Evolutionary conservation across 2,888 invertebrate genomes (phyloP).

Genomic region (Heliconius sara): DNA sequence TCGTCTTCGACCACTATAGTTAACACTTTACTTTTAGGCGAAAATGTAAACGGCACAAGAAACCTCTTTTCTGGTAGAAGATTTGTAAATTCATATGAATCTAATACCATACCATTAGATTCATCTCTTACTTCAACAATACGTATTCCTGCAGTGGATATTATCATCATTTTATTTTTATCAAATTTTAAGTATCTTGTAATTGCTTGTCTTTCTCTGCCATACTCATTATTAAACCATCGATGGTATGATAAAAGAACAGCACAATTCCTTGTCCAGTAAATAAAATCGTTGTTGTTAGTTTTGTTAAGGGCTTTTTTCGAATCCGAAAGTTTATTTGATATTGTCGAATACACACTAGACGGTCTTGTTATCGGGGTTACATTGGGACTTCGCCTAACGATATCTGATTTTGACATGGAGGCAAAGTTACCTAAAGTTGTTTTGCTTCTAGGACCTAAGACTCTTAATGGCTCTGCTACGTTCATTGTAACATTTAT

Average conservation of each 20-base stretch:
- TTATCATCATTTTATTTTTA: conserved; percentile 84
- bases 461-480: conserved; percentile 78
- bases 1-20: conserved; percentile 88
- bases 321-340: conserved; percentile 75
- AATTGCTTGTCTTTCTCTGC: conserved; percentile 81
- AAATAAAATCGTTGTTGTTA: conserved; percentile 82
- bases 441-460: conserved; percentile 82
- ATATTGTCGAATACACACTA: conserved; percentile 78
- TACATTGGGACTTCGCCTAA: conserved; percentile 78
- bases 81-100: conserved; percentile 86
- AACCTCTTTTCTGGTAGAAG: conserved; percentile 84
- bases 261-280: conserved; percentile 86
- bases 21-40: conserved; percentile 76
- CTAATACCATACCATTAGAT: conserved; percentile 84
- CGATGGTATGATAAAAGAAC: conserved; percentile 87
- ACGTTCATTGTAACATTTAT: conserved; percentile 86
- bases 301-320: conserved; percentile 72
- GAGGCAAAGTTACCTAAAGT: conserved; percentile 81
- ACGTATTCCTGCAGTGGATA: conserved; percentile 85
- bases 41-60: conserved; percentile 81
- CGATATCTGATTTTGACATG: conserved; percentile 75
- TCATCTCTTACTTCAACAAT: conserved; percentile 87
- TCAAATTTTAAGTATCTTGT: conserved; percentile 81
- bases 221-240: conserved; percentile 83
- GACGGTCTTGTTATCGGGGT: conserved; percentile 82